Percentiles rank a stretch among this genome's conserved stretches.
Evolutionary conservation across 37 sponge, comb jelly and placozoan species (phyloP).

Genomic region (Hexactinellida sp.): DNA sequence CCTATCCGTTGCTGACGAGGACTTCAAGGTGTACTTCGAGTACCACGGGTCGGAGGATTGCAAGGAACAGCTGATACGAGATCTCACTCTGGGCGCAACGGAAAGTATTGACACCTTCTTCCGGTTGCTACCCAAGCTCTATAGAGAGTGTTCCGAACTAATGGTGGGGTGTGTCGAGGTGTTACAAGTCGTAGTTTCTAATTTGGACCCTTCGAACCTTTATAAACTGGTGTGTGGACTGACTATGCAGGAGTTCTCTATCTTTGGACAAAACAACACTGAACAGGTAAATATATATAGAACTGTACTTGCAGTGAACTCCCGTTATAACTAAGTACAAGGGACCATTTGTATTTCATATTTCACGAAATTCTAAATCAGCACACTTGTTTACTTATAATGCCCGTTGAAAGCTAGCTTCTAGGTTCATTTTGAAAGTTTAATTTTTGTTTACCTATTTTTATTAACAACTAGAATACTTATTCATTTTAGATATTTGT

Average conservation of each 20-base stretch:
- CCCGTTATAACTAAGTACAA: neutral
- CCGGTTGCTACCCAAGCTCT: neutral
- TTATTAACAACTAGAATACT: too few species aligned
- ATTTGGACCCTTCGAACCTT: constrained; percentile 49
- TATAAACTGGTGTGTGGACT: constrained; percentile 29
- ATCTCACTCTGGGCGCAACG: neutral
- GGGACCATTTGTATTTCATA: too few species aligned
- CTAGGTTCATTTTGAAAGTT: too few species aligned
- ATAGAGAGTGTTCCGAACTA: constrained; percentile 23
- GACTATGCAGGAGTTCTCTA: constrained; percentile 32
- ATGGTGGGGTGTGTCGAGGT: constrained; percentile 31
- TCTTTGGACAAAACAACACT: constrained; percentile 37
- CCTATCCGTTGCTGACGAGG: neutral
- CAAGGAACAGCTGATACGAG: neutral
- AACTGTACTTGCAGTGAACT: neutral
- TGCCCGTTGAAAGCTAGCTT: too few species aligned
- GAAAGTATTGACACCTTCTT: neutral
- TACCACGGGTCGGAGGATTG: neutral
- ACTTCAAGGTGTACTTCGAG: neutral
- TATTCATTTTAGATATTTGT: too few species aligned
- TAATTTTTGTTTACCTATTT: too few species aligned
- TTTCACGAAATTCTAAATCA: too few species aligned
- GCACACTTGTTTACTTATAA: too few species aligned
- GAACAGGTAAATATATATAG: neutral
- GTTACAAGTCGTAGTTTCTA: constrained; percentile 32